phyloP scores from a whole-genome alignment of 2,113 vertebrate species.

The Pollachius pollachius region DNA sequence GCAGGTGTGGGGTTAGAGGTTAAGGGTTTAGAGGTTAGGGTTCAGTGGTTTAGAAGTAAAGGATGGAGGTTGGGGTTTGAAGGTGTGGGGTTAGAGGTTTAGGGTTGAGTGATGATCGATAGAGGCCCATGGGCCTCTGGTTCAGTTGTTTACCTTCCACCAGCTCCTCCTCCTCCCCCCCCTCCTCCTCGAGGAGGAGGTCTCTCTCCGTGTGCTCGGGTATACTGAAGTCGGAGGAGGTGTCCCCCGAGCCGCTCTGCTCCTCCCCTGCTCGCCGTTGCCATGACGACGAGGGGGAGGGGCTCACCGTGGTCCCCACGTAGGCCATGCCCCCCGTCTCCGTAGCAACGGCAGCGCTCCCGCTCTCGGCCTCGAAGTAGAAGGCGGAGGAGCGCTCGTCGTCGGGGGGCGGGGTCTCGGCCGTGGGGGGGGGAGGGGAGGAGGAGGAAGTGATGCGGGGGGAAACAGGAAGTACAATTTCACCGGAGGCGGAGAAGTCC shows the following conservation, averaged over 20 bases:
- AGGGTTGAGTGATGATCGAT: no score
- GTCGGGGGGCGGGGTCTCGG: slow-evolving; percentile 32
- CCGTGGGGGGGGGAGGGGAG: slow-evolving; percentile 23
- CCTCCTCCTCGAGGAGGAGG: slow-evolving; percentile 65
- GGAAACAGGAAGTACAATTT: slow-evolving; percentile 36
- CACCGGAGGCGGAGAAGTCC: slow-evolving; percentile 70
- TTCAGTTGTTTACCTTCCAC: slow-evolving; percentile 79
- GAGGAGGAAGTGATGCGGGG: slow-evolving; percentile 9
- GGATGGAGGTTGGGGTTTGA: no score
- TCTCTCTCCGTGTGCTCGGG: slow-evolving; percentile 82
- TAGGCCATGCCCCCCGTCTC: slow-evolving; percentile 20
- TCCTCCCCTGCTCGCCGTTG: slow-evolving; percentile 68
- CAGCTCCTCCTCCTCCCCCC: slow-evolving; percentile 74
- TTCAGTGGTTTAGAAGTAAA: no score
- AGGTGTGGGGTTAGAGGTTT: no score
- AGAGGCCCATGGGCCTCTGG: no score
- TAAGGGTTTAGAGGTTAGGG: no score
- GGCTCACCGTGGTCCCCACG: not conserved
- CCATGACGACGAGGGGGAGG: slow-evolving; percentile 37
- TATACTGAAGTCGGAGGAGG: slow-evolving; percentile 95
- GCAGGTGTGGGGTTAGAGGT: no score
- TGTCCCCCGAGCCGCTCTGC: slow-evolving; percentile 93
- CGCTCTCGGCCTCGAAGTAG: slow-evolving; percentile 75
- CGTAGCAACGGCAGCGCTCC: slow-evolving; percentile 39
- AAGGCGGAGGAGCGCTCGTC: slow-evolving; percentile 70